A percentile compares a stretch with the other conserved stretches of the same genome.
Evolutionary conservation across 2,797 vertebrate genomes (phyloP).

Genomic region (Pagetopsis macropterus): DNA sequence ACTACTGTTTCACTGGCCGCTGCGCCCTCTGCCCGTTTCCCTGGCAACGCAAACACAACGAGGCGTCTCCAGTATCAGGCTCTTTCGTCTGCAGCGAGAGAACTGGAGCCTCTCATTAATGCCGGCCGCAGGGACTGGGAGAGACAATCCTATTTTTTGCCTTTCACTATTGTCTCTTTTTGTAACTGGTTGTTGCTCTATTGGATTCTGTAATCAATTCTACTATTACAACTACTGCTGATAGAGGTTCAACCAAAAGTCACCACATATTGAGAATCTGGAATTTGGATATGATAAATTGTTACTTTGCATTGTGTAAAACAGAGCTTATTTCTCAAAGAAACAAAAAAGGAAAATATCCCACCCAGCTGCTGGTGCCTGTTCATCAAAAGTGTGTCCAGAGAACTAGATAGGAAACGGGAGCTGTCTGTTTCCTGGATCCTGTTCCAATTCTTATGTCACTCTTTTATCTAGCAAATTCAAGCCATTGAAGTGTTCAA

Average conservation of each 20-base stretch:
- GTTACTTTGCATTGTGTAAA: background rate
- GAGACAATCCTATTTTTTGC: conserved; percentile 51
- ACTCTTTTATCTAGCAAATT: too few species aligned
- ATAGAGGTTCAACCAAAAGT: conserved; percentile 1
- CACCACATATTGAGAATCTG: background rate
- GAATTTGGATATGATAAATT: background rate
- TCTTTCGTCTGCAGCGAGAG: conserved; percentile 64
- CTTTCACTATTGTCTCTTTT: conserved; percentile 47
- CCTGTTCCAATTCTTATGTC: conserved; percentile 16
- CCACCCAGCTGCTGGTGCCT: conserved; percentile 6
- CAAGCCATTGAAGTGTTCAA: too few species aligned
- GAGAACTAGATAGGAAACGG: conserved; percentile 56
- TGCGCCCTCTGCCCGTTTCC: conserved; percentile 70
- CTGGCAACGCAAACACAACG: conserved; percentile 75
- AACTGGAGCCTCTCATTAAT: conserved; percentile 76
- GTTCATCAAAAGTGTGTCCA: conserved; percentile 42
- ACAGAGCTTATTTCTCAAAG: conserved; percentile 1
- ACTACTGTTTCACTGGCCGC: conserved; percentile 59
- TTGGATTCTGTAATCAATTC: background rate
- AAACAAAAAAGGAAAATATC: background rate
- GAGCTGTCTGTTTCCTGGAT: conserved; percentile 67
- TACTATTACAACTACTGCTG: background rate
- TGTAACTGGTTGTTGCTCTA: background rate
- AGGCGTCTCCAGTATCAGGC: conserved; percentile 80
- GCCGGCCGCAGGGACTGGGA: conserved; percentile 60